These are phyloP conservation scores for Plotosus lineatus DNA, from an alignment of 2,113 vertebrate species.

Conservation along the genomic window DNA sequence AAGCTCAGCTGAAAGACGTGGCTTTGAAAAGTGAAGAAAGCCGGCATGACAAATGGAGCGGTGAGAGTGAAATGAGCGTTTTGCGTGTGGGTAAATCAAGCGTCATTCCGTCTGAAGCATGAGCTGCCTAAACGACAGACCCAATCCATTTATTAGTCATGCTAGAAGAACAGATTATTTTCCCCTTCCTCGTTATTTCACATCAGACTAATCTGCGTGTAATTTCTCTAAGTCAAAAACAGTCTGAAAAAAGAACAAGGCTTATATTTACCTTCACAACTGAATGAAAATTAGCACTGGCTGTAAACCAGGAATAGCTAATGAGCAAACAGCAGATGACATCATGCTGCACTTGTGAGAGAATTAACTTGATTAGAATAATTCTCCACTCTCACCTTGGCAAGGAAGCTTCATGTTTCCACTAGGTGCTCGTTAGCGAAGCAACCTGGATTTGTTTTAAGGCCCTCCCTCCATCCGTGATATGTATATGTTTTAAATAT, in stretches of 20 bases:
- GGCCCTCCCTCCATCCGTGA: not conserved
- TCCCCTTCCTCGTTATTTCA: constrained; percentile 40
- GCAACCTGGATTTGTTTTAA: constrained; percentile 43
- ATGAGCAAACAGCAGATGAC: constrained; percentile 70
- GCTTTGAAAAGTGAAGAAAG: constrained; percentile 47
- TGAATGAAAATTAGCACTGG: constrained; percentile 65
- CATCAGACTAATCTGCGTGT: constrained; percentile 41
- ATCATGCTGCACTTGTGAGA: constrained; percentile 66
- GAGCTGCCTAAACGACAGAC: constrained; percentile 55
- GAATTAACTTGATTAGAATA: constrained; percentile 73
- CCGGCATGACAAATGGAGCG: constrained; percentile 54
- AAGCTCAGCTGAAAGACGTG: constrained; percentile 59
- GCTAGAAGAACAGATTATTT: constrained; percentile 46
- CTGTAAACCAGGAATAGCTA: constrained; percentile 61
- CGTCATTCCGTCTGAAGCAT: constrained; percentile 45
- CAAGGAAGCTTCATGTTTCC: constrained; percentile 51
- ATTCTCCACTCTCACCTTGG: constrained; percentile 65
- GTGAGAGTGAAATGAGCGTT: constrained; percentile 46
- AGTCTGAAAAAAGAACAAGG: constrained; percentile 27
- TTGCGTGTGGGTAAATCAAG: constrained; percentile 57
- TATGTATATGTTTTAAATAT: constrained; percentile 53
- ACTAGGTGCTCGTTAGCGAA: constrained; percentile 53
- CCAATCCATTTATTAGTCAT: constrained; percentile 60
- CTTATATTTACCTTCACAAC: constrained; percentile 61
- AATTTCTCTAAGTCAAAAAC: constrained; percentile 45